These are phyloP conservation scores for Eonycteris spelaea DNA, from an alignment of 2,113 vertebrate species.

Conservation along the genomic window DNA sequence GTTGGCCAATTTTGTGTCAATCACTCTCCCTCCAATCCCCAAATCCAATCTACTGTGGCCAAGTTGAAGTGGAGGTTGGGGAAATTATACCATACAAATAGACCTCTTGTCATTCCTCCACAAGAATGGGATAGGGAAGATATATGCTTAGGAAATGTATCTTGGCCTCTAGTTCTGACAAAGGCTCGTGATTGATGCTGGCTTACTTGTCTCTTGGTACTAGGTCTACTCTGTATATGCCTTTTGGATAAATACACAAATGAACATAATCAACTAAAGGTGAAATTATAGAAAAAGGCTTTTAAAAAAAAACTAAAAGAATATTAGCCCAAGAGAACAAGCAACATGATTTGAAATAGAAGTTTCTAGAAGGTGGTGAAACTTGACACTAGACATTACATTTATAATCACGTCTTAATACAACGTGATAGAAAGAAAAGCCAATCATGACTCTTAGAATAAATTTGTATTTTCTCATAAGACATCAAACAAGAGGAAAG, in stretches of 20 bases:
- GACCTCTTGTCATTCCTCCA: not conserved
- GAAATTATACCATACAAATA: not conserved
- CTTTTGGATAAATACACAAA: not conserved
- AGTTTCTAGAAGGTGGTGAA: conserved; percentile 14
- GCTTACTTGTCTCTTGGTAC: not conserved
- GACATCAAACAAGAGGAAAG: not conserved
- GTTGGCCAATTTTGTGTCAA: not conserved
- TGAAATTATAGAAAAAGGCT: not conserved
- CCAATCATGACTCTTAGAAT: not conserved
- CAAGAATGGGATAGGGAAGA: no score
- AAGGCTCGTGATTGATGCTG: rapidly evolving
- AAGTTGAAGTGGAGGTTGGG: not conserved
- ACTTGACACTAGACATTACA: not conserved
- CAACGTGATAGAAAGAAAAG: not conserved
- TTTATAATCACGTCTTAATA: rapidly evolving
- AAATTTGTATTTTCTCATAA: not conserved
- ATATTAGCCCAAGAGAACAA: not conserved
- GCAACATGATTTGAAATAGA: not conserved
- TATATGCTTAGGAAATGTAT: no score
- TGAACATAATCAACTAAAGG: not conserved
- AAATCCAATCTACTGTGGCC: not conserved
- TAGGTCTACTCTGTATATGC: not conserved
- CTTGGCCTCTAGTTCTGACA: not conserved
- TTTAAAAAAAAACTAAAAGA: conserved; percentile 33
- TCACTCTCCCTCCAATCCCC: no score